Conservation (phyloP, 2,888 invertebrate genomes). For the Tipula unca region DNA sequence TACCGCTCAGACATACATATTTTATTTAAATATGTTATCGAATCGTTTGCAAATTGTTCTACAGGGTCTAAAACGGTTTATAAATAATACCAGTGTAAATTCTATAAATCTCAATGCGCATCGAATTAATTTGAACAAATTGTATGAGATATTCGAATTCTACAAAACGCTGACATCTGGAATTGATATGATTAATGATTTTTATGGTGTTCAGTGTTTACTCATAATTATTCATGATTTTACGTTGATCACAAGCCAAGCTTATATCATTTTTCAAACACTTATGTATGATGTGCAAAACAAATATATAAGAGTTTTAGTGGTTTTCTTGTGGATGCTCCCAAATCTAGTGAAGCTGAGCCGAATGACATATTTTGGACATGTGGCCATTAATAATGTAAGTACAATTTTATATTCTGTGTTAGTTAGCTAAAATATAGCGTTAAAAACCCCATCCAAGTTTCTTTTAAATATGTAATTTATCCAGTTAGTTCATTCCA, state of each 20-base stretch:
- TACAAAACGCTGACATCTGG: neutral
- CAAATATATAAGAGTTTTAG: neutral
- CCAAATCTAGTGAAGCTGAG: neutral
- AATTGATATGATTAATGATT: neutral
- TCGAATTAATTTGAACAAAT: neutral
- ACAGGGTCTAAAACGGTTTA: neutral
- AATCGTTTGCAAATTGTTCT: neutral
- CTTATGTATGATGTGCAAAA: neutral
- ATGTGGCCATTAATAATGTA: neutral
- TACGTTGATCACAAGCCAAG: neutral
- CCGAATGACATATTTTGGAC: neutral
- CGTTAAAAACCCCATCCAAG: too few relatives aligned
- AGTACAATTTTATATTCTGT: neutral
- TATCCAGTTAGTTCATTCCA: too few relatives aligned
- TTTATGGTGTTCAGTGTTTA: neutral
- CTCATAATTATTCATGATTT: neutral
- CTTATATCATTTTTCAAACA: neutral
- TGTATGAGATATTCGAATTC: neutral
- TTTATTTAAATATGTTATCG: neutral
- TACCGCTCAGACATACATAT: neutral
- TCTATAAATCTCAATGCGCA: neutral
- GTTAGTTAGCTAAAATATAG: too few relatives aligned
- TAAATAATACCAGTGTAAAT: neutral
- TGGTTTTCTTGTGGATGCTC: neutral
- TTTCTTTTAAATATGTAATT: too few relatives aligned